Percentiles rank a stretch among this genome's conserved stretches.
These are phyloP conservation scores for Calvadosia cruxmelitensis DNA, from an alignment of 30 jellyfish, hydroid and myxozoan genomes.

Conservation along the genomic window DNA sequence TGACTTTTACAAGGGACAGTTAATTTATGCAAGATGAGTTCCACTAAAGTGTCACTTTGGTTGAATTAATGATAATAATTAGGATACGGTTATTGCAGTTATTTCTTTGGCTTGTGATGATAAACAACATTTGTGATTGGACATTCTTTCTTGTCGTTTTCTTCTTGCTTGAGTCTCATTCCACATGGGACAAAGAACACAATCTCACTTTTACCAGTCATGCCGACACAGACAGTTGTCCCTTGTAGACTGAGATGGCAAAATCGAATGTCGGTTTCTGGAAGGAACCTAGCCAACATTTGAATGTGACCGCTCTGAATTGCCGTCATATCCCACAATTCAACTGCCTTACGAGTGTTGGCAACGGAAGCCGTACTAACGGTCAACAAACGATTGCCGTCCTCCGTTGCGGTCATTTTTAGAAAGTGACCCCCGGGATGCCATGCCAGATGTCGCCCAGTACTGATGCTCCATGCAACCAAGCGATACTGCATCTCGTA, in stretches of 20 bases:
- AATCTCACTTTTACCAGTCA: constrained; percentile 25
- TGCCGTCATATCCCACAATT: constrained; percentile 34
- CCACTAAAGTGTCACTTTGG: no score
- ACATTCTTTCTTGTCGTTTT: neutral
- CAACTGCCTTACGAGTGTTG: constrained; percentile 26
- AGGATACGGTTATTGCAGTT: no score
- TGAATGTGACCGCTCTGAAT: constrained; percentile 16
- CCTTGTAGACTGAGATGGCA: constrained; percentile 28
- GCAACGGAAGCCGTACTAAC: constrained; percentile 16
- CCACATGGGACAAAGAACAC: constrained; percentile 44
- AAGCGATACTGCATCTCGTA: constrained; percentile 15
- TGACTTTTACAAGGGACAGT: no score
- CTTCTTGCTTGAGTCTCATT: constrained; percentile 7
- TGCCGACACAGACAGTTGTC: constrained; percentile 17
- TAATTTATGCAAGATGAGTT: no score
- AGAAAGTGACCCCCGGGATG: constrained; percentile 1
- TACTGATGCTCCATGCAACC: constrained; percentile 25
- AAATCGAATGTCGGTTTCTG: constrained; percentile 63
- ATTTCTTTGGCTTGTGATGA: neutral
- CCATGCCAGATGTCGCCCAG: constrained; percentile 18
- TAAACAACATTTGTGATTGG: neutral
- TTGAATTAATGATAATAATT: no score
- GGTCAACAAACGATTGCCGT: constrained; percentile 7
- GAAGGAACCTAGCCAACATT: constrained; percentile 34
- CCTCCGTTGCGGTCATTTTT: constrained; percentile 28